Evolutionary conservation across 2,797 vertebrate species (phyloP).

Genomic region (Enteromius radiatus): DNA sequence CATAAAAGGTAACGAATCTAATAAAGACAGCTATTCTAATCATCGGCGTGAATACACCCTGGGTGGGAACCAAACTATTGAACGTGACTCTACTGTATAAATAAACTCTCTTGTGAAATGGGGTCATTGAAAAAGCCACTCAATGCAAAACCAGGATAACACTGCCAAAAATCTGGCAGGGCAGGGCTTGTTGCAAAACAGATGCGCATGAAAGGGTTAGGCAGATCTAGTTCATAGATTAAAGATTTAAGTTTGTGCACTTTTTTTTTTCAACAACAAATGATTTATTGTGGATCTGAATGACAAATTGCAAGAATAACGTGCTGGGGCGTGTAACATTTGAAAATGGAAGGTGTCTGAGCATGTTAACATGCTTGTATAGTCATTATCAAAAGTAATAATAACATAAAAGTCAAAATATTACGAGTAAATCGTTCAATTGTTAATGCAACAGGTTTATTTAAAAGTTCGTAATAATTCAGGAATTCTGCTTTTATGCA

Average conservation of each 20-base stretch:
- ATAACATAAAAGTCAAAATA: too few relatives aligned
- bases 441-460: neutral
- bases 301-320: neutral
- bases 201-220: neutral
- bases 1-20: neutral
- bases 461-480: neutral
- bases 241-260: neutral
- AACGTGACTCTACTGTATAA: neutral
- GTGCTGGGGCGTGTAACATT: neutral
- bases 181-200: neutral
- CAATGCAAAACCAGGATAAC: neutral
- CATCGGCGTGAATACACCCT: neutral
- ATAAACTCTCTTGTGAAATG: neutral
- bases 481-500: neutral
- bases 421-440: neutral
- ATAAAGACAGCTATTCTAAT: neutral
- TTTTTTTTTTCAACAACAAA: neutral
- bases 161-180: neutral
- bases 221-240: neutral
- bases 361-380: neutral
- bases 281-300: neutral
- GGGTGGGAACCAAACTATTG: neutral
- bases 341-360: neutral
- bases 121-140: neutral
- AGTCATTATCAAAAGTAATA: neutral